A percentile compares a stretch with the other conserved stretches of the same genome.
Conservation (phyloP, 1,140 invertebrate genomes). For the Melitaea cinxia region DNA sequence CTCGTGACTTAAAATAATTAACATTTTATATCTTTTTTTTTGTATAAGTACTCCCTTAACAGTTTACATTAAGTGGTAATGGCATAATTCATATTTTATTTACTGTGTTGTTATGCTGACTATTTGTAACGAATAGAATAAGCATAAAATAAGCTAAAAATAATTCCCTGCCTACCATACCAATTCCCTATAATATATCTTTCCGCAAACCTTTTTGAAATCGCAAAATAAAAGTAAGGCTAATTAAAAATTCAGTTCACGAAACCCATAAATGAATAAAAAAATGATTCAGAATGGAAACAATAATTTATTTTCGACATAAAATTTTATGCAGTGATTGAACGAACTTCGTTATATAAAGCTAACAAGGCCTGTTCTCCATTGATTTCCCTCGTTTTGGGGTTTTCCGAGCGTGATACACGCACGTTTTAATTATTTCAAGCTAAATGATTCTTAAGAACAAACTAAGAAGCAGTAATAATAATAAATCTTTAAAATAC, state of each 20-base stretch:
- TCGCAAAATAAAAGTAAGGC: no score
- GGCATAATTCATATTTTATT: no score
- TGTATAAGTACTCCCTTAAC: no score
- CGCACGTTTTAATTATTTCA: slow-evolving; percentile 31
- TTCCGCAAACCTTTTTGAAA: no score
- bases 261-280: background rate
- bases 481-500: background rate
- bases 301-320: background rate
- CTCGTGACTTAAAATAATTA: no score
- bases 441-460: slow-evolving; percentile 18
- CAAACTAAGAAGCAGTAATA: background rate
- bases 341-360: background rate
- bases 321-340: slow-evolving; percentile 1
- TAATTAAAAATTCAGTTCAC: slow-evolving; percentile 1
- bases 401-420: slow-evolving; percentile 34
- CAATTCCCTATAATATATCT: no score
- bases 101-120: no score
- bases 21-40: no score
- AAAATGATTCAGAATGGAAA: background rate
- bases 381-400: slow-evolving; percentile 23
- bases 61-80: no score
- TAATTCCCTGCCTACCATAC: no score
- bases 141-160: no score
- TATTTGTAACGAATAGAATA: no score
- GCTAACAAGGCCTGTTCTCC: slow-evolving; percentile 7